Conservation (phyloP, 37 sponge, comb jelly and placozoan genomes). For the Diacarnus erythraeanus region DNA sequence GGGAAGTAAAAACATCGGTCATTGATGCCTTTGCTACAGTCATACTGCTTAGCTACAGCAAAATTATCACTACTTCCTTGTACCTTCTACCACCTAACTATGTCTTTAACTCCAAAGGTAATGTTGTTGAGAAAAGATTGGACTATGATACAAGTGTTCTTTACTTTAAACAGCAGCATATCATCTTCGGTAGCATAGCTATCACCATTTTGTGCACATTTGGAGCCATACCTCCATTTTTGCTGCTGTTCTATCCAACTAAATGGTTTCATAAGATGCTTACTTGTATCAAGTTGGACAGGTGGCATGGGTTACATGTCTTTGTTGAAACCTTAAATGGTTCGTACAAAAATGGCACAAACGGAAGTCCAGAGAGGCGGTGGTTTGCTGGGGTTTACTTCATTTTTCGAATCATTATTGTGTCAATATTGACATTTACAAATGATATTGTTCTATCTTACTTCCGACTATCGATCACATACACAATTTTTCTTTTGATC, state of each 20-base stretch:
- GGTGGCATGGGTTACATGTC: not conserved
- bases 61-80: conserved; percentile 24
- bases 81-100: conserved; percentile 6
- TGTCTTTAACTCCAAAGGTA: not conserved
- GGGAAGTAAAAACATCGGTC: conserved; percentile 42
- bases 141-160: conserved; percentile 28
- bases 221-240: conserved; percentile 32
- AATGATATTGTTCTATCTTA: not conserved
- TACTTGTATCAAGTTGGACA: not conserved
- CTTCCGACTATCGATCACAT: not conserved
- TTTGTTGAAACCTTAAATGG: conserved; percentile 65
- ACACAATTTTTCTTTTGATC: not conserved
- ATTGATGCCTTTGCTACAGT: conserved; percentile 58
- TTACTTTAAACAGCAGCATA: conserved; percentile 18
- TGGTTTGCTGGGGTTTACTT: conserved; percentile 53
- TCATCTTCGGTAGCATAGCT: conserved; percentile 12
- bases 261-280: conserved; percentile 27
- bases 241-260: conserved; percentile 37
- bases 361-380: conserved; percentile 28
- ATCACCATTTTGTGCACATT: conserved; percentile 13
- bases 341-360: conserved; percentile 33
- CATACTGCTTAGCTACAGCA: conserved; percentile 45
- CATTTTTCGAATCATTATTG: conserved; percentile 26
- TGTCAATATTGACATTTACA: not conserved
- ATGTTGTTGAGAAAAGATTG: not conserved